Conservation (phyloP, 2,888 invertebrate genomes). For the Acronicta leporina region DNA sequence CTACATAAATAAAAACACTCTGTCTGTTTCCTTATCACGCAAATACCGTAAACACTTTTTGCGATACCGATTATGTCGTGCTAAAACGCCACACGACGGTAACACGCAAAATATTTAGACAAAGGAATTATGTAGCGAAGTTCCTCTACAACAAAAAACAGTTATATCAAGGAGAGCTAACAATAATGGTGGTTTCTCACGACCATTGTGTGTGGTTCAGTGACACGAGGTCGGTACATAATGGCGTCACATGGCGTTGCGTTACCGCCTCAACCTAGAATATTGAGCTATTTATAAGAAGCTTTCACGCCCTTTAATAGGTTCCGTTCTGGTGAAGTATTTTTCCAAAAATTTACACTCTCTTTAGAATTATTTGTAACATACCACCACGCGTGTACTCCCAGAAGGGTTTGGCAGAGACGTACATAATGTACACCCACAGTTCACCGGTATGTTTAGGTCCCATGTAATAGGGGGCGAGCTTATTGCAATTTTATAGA, state of each 20-base stretch:
- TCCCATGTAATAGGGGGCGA: no score
- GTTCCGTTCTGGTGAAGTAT: not conserved
- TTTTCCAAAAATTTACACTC: no score
- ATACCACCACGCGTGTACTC: no score
- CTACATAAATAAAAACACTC: no score
- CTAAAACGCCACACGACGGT: not conserved
- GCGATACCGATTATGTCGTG: not conserved
- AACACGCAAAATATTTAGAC: conserved; percentile 18
- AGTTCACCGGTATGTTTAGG: no score
- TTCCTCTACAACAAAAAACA: conserved; percentile 45
- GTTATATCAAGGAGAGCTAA: conserved; percentile 37
- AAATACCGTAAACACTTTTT: not conserved
- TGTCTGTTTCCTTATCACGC: no score
- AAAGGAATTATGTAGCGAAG: conserved; percentile 34
- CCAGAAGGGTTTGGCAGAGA: no score
- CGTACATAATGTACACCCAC: no score
- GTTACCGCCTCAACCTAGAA: conserved; percentile 57
- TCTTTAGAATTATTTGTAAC: no score
- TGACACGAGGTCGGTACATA: conserved; percentile 67
- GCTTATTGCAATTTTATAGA: no score
- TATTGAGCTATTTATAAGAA: conserved; percentile 42
- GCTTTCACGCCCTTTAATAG: conserved; percentile 24
- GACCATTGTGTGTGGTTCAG: conserved; percentile 73
- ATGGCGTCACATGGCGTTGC: conserved; percentile 54
- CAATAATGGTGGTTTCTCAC: conserved; percentile 48